These are phyloP conservation scores for Zalophus californianus DNA, from an alignment of 2,797 vertebrate species.

Conservation along the genomic window DNA sequence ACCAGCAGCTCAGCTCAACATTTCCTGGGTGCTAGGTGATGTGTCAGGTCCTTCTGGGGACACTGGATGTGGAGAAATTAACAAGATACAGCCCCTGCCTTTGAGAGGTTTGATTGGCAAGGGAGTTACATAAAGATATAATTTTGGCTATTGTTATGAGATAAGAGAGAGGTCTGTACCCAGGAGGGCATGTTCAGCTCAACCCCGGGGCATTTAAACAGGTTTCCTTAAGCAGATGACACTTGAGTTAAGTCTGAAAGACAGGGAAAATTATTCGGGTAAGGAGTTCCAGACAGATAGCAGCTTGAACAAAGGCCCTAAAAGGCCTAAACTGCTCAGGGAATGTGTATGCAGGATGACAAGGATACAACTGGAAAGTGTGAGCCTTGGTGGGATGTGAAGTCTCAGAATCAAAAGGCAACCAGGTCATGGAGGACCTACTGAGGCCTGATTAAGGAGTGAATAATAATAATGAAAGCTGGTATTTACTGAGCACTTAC, in stretches of 20 bases:
- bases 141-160: background rate
- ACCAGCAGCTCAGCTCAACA: background rate
- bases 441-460: background rate
- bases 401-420: background rate
- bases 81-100: background rate
- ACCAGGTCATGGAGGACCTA: background rate
- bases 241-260: background rate
- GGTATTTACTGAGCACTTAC: background rate
- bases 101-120: background rate
- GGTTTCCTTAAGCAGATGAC: background rate
- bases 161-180: background rate
- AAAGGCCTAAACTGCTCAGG: background rate
- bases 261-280: background rate
- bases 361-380: background rate
- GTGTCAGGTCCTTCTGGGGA: background rate
- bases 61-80: background rate
- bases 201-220: background rate
- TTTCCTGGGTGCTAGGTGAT: background rate
- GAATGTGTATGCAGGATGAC: fast-evolving
- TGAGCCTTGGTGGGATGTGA: background rate
- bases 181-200: background rate
- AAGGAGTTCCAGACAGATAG: background rate
- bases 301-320: background rate
- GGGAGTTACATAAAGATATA: background rate
- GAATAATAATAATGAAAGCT: background rate